These are phyloP conservation scores for Drosophila melanosoma DNA, from an alignment of 2,888 invertebrate genomes.

Conservation along the genomic window DNA sequence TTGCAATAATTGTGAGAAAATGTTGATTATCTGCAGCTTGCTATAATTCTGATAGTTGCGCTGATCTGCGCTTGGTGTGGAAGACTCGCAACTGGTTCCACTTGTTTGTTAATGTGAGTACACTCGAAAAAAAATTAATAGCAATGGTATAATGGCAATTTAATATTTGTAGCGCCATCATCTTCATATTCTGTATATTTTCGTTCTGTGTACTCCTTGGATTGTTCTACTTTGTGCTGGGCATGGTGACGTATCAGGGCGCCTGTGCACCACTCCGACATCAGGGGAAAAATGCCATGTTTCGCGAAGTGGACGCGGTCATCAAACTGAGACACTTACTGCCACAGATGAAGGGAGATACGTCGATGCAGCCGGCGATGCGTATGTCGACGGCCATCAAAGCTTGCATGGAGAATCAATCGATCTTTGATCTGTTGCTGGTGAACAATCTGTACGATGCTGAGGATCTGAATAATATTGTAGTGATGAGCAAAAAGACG, in stretches of 20 bases:
- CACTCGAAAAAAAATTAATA: neutral
- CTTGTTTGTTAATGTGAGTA: conserved; percentile 90
- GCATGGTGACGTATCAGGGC: conserved; percentile 89
- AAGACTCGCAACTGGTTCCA: conserved; percentile 93
- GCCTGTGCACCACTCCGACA: conserved; percentile 90
- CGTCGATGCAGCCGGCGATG: conserved; percentile 2
- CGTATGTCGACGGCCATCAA: conserved; percentile 42
- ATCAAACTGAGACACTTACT: conserved; percentile 30
- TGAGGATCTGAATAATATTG: conserved; percentile 8
- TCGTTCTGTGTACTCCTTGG: conserved; percentile 88
- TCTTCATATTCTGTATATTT: conserved; percentile 91
- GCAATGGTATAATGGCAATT: neutral
- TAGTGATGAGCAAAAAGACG: conserved; percentile 1
- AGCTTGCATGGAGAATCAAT: conserved; percentile 42
- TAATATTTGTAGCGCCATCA: conserved; percentile 87
- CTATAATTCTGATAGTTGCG: conserved; percentile 90
- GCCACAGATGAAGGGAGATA: neutral
- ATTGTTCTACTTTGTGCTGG: conserved; percentile 89
- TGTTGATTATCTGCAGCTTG: conserved; percentile 85
- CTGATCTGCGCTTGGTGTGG: conserved; percentile 96
- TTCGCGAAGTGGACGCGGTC: conserved; percentile 35
- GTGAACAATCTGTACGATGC: conserved; percentile 14
- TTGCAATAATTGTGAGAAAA: neutral
- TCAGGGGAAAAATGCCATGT: conserved; percentile 30
- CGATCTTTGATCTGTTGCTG: conserved; percentile 44